These are phyloP conservation scores for Piprites chloris DNA, from an alignment of 2,113 vertebrate species.

Conservation along the genomic window DNA sequence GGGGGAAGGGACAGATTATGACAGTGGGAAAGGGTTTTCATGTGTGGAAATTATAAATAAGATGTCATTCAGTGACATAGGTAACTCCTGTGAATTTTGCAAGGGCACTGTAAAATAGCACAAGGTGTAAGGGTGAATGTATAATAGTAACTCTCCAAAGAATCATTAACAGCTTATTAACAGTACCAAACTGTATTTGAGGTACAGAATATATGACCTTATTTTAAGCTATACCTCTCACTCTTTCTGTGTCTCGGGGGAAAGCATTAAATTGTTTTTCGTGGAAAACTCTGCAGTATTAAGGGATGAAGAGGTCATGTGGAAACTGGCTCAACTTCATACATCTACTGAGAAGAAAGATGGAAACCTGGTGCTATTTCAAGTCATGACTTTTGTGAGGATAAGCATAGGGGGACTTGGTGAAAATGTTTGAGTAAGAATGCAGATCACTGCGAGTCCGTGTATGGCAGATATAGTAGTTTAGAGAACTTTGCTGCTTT, in stretches of 20 bases:
- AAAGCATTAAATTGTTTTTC: neutral
- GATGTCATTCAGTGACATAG: neutral
- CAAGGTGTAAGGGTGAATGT: neutral
- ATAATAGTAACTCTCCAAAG: neutral
- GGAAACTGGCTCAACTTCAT: neutral
- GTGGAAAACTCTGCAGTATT: neutral
- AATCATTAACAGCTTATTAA: neutral
- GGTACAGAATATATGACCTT: neutral
- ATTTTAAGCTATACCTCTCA: conserved; percentile 6
- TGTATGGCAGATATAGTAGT: fast-evolving
- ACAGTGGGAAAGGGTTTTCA: neutral
- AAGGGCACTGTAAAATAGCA: neutral
- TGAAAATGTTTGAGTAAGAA: neutral
- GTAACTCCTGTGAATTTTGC: neutral
- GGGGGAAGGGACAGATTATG: neutral
- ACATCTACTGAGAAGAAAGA: neutral
- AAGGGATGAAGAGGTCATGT: neutral
- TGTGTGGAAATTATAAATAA: neutral
- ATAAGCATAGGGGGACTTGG: fast-evolving
- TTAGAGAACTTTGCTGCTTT: neutral
- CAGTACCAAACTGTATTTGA: neutral
- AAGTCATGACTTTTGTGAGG: neutral
- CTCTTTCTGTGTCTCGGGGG: neutral
- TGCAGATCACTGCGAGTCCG: fast-evolving
- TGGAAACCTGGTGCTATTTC: neutral